These are phyloP conservation scores for Manduca sexta DNA, from an alignment of 1,140 invertebrate species.

Conservation along the genomic window DNA sequence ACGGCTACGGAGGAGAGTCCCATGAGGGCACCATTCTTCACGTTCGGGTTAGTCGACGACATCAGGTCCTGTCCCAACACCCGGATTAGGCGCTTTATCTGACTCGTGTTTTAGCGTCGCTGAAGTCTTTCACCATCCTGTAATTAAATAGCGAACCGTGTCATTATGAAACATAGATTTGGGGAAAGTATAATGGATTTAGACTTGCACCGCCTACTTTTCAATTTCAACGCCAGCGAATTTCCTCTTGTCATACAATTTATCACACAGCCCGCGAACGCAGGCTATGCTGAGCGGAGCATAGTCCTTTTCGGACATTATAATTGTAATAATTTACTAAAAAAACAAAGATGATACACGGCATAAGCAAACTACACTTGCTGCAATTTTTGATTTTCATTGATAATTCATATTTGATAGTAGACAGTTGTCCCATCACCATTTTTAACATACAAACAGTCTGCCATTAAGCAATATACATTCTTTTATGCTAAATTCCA, in stretches of 20 bases:
- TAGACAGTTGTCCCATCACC: no score
- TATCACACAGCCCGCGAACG: constrained; percentile 94
- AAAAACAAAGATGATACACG: no score
- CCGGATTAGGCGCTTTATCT: constrained; percentile 90
- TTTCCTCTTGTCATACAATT: constrained; percentile 98
- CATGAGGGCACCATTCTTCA: constrained; percentile 96
- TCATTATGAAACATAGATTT: background rate
- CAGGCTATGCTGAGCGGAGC: constrained; percentile 92
- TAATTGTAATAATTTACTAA: constrained; percentile 15
- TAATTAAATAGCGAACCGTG: background rate
- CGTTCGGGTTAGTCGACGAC: constrained; percentile 91
- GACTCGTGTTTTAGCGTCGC: constrained; percentile 85
- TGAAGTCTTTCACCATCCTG: constrained; percentile 97
- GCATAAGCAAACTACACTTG: no score
- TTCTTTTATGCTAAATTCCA: no score
- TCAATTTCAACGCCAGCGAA: constrained; percentile 97
- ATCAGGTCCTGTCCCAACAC: constrained; percentile 95
- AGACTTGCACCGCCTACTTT: constrained; percentile 83
- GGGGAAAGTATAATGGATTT: background rate
- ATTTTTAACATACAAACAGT: no score
- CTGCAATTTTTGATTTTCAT: no score
- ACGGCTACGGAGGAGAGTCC: constrained; percentile 97
- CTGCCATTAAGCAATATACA: no score
- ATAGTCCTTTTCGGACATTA: constrained; percentile 85
- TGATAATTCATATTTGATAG: no score